A percentile compares a stretch with the other conserved stretches of the same genome.
phyloP scores from a whole-genome alignment of 2,113 vertebrate genomes.

The Tragelaphus scriptus region DNA sequence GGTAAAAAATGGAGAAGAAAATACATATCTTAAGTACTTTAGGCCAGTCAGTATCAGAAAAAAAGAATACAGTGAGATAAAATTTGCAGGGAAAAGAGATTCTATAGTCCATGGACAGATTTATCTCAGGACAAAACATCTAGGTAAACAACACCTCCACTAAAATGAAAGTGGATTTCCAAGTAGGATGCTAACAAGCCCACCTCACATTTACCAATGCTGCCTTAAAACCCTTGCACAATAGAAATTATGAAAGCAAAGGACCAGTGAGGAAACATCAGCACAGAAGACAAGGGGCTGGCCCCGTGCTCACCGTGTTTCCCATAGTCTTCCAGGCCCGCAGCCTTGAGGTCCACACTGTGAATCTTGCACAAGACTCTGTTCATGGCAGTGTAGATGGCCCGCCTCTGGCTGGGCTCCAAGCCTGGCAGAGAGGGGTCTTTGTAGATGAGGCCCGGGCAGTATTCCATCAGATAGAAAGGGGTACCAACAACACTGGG shows the following conservation, averaged over 20 bases:
- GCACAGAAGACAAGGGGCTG: accelerated
- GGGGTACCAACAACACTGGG: conserved; percentile 80
- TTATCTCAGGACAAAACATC: not conserved
- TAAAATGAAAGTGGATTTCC: not conserved
- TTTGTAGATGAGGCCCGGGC: conserved; percentile 78
- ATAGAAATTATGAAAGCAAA: not conserved
- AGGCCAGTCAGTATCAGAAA: not conserved
- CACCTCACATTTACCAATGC: not conserved
- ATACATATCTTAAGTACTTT: not conserved
- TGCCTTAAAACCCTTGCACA: not conserved
- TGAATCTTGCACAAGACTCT: conserved; percentile 83
- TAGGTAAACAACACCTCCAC: not conserved
- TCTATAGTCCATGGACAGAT: not conserved
- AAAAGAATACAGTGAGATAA: not conserved
- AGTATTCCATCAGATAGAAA: conserved; percentile 85
- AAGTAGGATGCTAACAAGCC: not conserved
- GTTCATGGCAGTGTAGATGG: conserved; percentile 81
- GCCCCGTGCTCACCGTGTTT: conserved; percentile 72
- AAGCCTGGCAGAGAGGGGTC: conserved; percentile 77
- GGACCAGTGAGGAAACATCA: not conserved
- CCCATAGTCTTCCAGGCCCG: conserved; percentile 71
- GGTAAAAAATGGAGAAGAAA: not conserved
- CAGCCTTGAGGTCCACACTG: conserved; percentile 72
- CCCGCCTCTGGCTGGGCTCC: conserved; percentile 62
- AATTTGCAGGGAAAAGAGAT: not conserved